Base-by-base conservation (phyloP, 2,797 vertebrate genomes). In the Sarcophilus harrisii region DNA sequence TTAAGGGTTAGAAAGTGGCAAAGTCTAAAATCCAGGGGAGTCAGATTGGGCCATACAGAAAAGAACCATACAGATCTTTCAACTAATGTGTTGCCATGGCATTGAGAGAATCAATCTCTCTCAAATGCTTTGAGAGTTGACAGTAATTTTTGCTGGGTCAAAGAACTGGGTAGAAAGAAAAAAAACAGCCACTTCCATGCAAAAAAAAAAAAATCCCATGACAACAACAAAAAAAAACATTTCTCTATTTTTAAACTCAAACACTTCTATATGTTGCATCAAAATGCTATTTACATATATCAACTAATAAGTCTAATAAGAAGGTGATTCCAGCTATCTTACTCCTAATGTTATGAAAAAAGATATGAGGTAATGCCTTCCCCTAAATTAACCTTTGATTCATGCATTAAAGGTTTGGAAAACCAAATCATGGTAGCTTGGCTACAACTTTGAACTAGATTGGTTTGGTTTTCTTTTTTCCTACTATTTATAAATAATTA, bases 91-190 rank as follows among this genome's bases (percentile, higher is more conserved):
- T 99, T 99, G 98, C 98, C 98, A 98, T 97, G 98, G 99, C 98
- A 99, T 99, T 98, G 13, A 96, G 93, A 94, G 98, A 98, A 99
- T 99, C 98, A 98, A 98, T 99, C 98, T 98, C 96, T 93, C 96
- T 98, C 27, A 73, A 94, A 97, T 98, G 98, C 98, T 97, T 62
- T 95, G 98, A 98, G 97, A 98, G 98, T 97, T 99, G 98, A 99
- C 98, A 99, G 99, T 98, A 97, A 99, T 99, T 99, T 99, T 98
- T 99, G 98, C 98, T 98, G 98, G 99, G 98, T 99, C 98, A 98
- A 97, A 98, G 98, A 98, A 98, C 95, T 97, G 96, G 96, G 96
- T 98, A 98, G 98, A 98, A 98, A 97, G 98, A 98, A 97, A 81
- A 98, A 55, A 55, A 49, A 96, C 98, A 98, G 98, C 98, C 98